These are phyloP conservation scores for Ochotona princeps DNA, from an alignment of 2,113 vertebrate species.

Conservation along the genomic window DNA sequence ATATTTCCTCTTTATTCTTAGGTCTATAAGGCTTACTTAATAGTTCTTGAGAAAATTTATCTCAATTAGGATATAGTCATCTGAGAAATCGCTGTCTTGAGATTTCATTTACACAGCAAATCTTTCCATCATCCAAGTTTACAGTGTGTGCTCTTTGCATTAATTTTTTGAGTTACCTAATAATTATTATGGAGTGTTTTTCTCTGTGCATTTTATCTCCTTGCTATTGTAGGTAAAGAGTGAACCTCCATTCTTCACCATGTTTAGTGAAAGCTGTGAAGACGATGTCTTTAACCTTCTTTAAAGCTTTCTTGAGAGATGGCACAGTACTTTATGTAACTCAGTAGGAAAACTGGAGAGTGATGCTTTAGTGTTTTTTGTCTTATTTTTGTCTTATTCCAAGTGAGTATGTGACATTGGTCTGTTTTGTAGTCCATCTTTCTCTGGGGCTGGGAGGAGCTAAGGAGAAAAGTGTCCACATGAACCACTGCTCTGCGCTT, in stretches of 20 bases:
- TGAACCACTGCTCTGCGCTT: not conserved
- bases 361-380: not conserved
- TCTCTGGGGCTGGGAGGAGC: not conserved
- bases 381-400: not conserved
- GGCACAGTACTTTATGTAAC: not conserved
- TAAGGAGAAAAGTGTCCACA: constrained; percentile 10
- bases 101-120: not conserved
- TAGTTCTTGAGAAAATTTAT: not conserved
- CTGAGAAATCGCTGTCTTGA: not conserved
- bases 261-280: constrained; percentile 1
- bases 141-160: not conserved
- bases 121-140: not conserved
- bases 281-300: not conserved
- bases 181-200: not conserved
- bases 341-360: not conserved
- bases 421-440: not conserved
- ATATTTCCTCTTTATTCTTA: not conserved
- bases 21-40: not conserved
- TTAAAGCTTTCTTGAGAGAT: not conserved
- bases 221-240: not conserved
- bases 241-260: not conserved
- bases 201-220: not conserved
- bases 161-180: not conserved
- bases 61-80: not conserved
- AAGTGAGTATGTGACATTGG: not conserved